Evolutionary conservation across 2,888 invertebrate species (phyloP), one percentile per base, ranked within the genome.

Genomic region (Ariolimax columbianus): DNA sequence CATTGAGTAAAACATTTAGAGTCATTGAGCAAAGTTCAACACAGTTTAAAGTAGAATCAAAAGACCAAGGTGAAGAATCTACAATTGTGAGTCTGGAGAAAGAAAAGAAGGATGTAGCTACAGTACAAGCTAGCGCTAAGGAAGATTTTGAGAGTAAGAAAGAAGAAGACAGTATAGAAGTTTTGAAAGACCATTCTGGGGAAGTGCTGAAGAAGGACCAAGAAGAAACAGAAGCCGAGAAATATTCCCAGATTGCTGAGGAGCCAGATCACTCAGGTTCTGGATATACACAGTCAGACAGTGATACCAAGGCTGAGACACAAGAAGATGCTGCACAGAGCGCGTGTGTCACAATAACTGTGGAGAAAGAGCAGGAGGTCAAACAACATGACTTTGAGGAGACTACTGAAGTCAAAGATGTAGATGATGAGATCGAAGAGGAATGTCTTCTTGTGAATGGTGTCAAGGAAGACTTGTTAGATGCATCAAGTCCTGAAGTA

Each of bases 391-490:
- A 33, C 11, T 7, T 66, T 3, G 40, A 68, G 23, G 63, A 68
- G 30, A 36, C 68, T 33, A 26, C 43, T 40, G 43, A 72, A 72
- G 36, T 40, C 0, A 66, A 47, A 55, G 77, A 77, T 30, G 72
- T 30, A 30, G 77, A 83, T 59, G 83, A 83, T 68, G 83, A 83
- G 70, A 43, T 77, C 11, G 83, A 83, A 68, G 83, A 83, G 51
- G 83, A 83, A 70, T 72, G 36, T 81, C 51, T 72, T 47, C 81
- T 81, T 59, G 81, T 81, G 0, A 81, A 81, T 30, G 81, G 81
- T 36, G 81, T 72, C 6, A 81, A 72, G 55, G 81, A 81, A 19
- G 81, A 81, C 30, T 59, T 81, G 23, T 26, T 81, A n/a, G 81
- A 81, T n/a, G 81, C 82, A 17, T 82, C 82, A 26, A 82, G 82